Conservation (phyloP, 2,797 vertebrate species). For the Cyprinella venusta region DNA sequence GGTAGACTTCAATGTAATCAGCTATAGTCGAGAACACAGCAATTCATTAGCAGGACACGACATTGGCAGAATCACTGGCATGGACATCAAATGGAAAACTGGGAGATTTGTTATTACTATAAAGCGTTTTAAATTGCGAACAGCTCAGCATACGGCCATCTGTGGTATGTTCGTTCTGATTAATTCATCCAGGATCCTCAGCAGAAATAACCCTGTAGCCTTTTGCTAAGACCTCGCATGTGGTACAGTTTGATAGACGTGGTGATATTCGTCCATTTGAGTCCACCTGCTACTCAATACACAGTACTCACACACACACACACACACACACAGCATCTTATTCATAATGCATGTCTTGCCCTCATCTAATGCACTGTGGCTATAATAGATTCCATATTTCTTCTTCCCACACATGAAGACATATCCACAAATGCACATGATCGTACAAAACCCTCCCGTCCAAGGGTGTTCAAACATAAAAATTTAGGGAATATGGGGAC, state of each 20-base stretch:
- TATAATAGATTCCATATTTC: conserved; percentile 68
- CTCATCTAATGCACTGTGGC: conserved; percentile 64
- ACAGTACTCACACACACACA: conserved; percentile 40
- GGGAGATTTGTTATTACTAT: neutral
- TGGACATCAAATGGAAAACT: neutral
- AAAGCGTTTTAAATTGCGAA: neutral
- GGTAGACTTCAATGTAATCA: conserved; percentile 11
- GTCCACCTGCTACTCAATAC: conserved; percentile 48
- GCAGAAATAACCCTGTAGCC: conserved; percentile 21
- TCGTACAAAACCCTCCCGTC: conserved; percentile 12
- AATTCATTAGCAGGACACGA: conserved; percentile 14
- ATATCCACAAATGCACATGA: conserved; percentile 25
- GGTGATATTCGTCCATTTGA: conserved; percentile 34
- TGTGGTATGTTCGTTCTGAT: conserved; percentile 44
- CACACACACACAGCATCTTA: conserved; percentile 64
- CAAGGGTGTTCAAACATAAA: conserved; percentile 15
- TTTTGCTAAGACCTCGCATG: neutral
- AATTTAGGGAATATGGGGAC: neutral
- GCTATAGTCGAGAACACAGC: conserved; percentile 13
- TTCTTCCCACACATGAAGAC: conserved; percentile 66
- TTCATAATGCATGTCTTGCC: conserved; percentile 76
- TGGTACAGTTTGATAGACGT: conserved; percentile 19
- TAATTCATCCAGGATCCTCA: conserved; percentile 32
- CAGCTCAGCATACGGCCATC: conserved; percentile 30
- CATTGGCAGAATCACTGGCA: conserved; percentile 14